A percentile compares a stretch with the other conserved stretches of the same genome.
Conservation (phyloP, 2,888 invertebrate species). For the Entomobrya multifasciata region DNA sequence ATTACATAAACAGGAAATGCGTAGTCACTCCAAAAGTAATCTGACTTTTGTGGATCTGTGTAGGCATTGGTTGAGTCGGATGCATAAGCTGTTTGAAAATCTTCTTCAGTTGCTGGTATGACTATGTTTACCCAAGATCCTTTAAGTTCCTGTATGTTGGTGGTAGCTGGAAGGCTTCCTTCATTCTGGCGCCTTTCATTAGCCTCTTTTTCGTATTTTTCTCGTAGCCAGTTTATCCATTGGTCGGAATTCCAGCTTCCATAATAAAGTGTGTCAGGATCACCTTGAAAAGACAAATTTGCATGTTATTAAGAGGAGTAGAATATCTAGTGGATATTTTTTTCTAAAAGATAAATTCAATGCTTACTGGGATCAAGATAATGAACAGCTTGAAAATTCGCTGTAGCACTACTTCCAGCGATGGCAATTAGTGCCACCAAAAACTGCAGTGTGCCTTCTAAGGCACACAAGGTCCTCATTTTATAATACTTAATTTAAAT, state of each 20-base stretch:
- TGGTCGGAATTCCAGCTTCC: constrained; percentile 74
- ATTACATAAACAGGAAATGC: constrained; percentile 70
- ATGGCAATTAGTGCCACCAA: not conserved
- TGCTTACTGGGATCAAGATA: constrained; percentile 73
- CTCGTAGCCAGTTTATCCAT: constrained; percentile 72
- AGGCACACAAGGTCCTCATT: not conserved
- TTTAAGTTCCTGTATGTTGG: not conserved
- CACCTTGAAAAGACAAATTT: constrained; percentile 20
- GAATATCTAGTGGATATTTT: not conserved
- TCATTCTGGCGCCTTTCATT: constrained; percentile 21
- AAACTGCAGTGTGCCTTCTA: not conserved
- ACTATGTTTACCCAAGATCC: constrained; percentile 71
- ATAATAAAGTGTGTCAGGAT: constrained; percentile 51
- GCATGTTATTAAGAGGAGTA: not conserved
- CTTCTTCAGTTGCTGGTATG: constrained; percentile 46
- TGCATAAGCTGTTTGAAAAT: constrained; percentile 64
- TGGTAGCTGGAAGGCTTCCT: not conserved
- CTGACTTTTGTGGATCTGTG: constrained; percentile 50
- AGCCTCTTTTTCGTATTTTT: constrained; percentile 52
- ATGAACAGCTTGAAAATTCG: constrained; percentile 72
- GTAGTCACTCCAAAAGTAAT: constrained; percentile 75
- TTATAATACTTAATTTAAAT: constrained; percentile 12
- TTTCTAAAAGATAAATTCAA: too few relatives aligned
- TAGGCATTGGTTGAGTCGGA: constrained; percentile 62
- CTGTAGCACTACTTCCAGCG: not conserved